Conservation (phyloP, 2,113 vertebrate species). For the Aegotheles bennettii region DNA sequence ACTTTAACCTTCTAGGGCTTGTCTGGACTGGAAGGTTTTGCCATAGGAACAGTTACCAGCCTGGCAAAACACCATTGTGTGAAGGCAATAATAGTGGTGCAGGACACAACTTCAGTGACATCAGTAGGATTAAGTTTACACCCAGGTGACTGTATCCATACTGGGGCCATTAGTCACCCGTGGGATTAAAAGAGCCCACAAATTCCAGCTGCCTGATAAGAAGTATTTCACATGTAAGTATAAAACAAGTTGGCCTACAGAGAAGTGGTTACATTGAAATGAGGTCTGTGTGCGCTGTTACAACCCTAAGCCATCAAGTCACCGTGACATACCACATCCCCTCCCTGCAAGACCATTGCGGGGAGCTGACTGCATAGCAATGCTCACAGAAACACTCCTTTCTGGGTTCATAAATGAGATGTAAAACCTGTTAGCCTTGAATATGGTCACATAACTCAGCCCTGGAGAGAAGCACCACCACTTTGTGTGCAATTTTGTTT, state of each 20-base stretch:
- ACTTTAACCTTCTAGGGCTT: background rate
- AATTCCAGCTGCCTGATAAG: background rate
- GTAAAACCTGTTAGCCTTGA: background rate
- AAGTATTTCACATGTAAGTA: background rate
- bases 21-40: conserved; percentile 12
- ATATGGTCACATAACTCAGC: background rate
- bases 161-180: background rate
- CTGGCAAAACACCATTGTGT: background rate
- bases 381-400: background rate
- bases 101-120: background rate
- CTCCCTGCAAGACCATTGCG: fast-evolving
- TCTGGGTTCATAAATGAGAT: background rate
- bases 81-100: background rate
- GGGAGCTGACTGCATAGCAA: background rate
- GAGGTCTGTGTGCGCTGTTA: background rate
- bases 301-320: background rate
- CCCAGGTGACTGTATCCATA: background rate
- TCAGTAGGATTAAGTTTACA: background rate
- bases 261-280: background rate
- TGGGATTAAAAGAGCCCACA: background rate
- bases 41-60: background rate
- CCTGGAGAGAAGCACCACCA: background rate
- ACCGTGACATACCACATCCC: fast-evolving
- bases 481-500: background rate
- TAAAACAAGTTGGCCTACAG: background rate